Evolutionary conservation across 2,797 vertebrate genomes (phyloP).

Genomic region (Lindbergichthys nudifrons): DNA sequence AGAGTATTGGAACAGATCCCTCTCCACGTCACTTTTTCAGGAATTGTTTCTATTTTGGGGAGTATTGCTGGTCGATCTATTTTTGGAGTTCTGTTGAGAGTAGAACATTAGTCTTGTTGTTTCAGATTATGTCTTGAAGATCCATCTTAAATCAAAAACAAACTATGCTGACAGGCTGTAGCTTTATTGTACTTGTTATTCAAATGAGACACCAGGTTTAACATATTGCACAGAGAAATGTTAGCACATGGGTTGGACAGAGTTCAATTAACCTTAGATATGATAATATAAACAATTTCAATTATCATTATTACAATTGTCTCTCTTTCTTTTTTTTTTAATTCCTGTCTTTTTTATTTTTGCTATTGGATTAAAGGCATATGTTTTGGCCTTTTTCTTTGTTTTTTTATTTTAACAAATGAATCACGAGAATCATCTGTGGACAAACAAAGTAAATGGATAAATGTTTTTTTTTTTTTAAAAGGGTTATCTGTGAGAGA

Average conservation of each 20-base stretch:
- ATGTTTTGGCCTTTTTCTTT: no score
- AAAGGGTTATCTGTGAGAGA: neutral
- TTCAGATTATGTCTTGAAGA: neutral
- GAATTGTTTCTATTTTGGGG: slow-evolving; percentile 45
- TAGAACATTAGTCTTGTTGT: slow-evolving; percentile 2
- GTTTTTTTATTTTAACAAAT: no score
- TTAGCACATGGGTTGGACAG: neutral
- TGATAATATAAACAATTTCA: no score
- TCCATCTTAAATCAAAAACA: neutral
- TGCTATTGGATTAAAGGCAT: no score
- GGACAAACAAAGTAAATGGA: no score
- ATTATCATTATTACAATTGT: no score
- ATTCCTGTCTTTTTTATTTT: no score
- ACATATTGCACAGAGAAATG: neutral
- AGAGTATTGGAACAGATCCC: slow-evolving; percentile 16
- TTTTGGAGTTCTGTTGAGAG: slow-evolving; percentile 41
- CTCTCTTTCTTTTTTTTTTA: no score
- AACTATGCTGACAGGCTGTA: neutral
- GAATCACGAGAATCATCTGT: no score
- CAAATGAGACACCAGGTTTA: no score
- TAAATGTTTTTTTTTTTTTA: no score
- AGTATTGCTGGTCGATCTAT: slow-evolving; percentile 32
- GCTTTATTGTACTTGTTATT: neutral
- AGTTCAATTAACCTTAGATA: neutral
- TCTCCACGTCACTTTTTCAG: slow-evolving; percentile 31